These are phyloP conservation scores for Cyprinodon brontotheroides DNA, from an alignment of 2,113 vertebrate genomes.

Conservation along the genomic window DNA sequence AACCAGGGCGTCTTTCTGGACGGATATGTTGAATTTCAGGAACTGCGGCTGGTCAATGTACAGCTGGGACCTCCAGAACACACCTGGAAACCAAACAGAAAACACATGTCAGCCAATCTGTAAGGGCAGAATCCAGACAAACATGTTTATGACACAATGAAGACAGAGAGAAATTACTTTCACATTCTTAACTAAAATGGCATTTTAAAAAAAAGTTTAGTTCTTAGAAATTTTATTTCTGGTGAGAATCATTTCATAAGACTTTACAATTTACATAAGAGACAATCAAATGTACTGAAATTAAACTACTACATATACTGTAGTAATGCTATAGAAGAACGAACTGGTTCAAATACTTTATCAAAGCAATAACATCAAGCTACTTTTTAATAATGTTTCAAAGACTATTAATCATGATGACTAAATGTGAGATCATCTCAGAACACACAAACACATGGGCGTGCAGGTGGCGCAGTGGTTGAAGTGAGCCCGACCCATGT, in stretches of 20 bases:
- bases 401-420: neutral
- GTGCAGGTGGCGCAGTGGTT: no score
- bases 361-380: neutral
- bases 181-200: no score
- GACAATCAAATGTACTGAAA: no score
- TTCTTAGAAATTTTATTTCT: no score
- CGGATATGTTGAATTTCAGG: conserved; percentile 98
- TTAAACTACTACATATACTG: no score
- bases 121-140: neutral
- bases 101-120: neutral
- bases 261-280: no score
- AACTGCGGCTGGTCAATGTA: conserved; percentile 97
- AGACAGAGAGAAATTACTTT: neutral
- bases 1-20: conserved; percentile 94
- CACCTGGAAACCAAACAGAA: conserved; percentile 66
- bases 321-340: no score
- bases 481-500: no score
- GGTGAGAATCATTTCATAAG: no score
- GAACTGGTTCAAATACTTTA: neutral
- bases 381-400: neutral
- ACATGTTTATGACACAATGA: neutral
- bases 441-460: no score
- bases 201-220: no score
- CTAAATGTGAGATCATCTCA: neutral
- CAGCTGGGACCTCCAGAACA: conserved; percentile 98